Base-by-base conservation (phyloP, 2,888 invertebrate genomes). In the Camponotus fellah region DNA sequence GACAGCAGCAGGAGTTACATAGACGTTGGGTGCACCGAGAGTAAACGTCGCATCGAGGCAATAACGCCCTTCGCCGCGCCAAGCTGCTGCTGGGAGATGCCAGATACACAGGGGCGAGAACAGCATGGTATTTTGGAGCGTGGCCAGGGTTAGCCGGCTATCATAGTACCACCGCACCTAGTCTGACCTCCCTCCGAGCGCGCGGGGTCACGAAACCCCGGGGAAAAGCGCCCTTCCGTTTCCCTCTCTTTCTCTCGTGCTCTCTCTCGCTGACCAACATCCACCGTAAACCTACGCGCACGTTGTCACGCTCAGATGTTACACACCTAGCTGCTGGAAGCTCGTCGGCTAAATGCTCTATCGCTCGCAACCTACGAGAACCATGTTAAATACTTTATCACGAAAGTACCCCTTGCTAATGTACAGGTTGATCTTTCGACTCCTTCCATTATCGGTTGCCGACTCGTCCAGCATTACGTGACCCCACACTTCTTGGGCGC, bases 21-120 rank as follows among this genome's bases (percentile, higher is more conserved):
- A 69, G 81, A 71, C 53, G 83, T 76, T 60, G 60, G n/a, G 8
- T 53, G 14, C n/a, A 53, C 60, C 79, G 80, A 65, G 76, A 75
- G 76, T 85, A 83, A 88, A 86, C 85, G 88, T 85, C 49, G 21
- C 75, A 26, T 53, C 12, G 87, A 84, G 83, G 91, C 88, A 91
- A 91, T 90, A 90, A 88, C 91, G 90, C 86, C 72, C 83, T 85
- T 85, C 86, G 46, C 85, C 84, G 85, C 79, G 26, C 53, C 92
- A 92, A 92, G 91, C 92, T 93, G 91, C 92, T 92, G 93, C 91
- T 91, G 88, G 77, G 92, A 91, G 92, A 93, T 91, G 91, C 88
- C 89, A 91, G 92, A 92, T 90, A 92, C 88, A 58, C 62, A 34
- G 37, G 37, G 87, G 83, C 89, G 77, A 86, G 87, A 85, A 87